Percentiles rank a stretch among this genome's conserved stretches.
These are phyloP conservation scores for Empis livida DNA, from an alignment of 2,888 invertebrate species.

Conservation along the genomic window DNA sequence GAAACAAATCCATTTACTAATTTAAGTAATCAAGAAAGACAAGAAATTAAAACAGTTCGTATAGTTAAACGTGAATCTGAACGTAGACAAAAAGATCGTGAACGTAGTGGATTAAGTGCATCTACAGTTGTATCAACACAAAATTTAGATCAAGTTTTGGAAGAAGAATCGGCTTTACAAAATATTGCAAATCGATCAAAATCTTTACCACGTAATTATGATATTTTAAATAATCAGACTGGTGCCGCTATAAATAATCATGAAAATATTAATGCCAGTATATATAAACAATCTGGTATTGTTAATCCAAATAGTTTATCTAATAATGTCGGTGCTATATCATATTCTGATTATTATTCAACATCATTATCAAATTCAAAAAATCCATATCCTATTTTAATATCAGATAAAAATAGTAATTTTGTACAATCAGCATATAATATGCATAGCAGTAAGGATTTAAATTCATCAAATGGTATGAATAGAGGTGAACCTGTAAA, in stretches of 20 bases:
- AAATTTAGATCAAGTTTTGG: conserved; percentile 35
- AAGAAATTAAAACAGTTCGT: conserved; percentile 84
- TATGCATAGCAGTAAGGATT: not conserved
- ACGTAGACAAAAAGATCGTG: conserved; percentile 67
- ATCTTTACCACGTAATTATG: conserved; percentile 40
- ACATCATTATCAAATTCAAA: conserved; percentile 5
- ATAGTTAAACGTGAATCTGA: conserved; percentile 88
- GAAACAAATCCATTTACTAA: conserved; percentile 38
- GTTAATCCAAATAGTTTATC: not conserved
- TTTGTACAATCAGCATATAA: conserved; percentile 12
- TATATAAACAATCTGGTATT: conserved; percentile 11
- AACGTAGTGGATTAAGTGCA: conserved; percentile 39
- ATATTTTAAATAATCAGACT: conserved; percentile 24
- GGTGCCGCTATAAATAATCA: conserved; percentile 11
- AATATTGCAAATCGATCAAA: conserved; percentile 37
- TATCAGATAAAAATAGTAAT: conserved; percentile 31
- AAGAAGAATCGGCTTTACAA: conserved; percentile 19
- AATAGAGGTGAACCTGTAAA: conserved; percentile 4
- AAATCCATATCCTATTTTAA: conserved; percentile 16
- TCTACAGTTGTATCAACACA: conserved; percentile 27
- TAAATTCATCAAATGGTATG: conserved; percentile 19
- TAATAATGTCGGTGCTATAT: conserved; percentile 2
- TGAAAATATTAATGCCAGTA: conserved; percentile 12
- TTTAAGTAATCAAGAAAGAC: conserved; percentile 62
- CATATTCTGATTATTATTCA: conserved; percentile 19